Conservation (phyloP, 2,113 vertebrate genomes). For the Cavia aperea region DNA sequence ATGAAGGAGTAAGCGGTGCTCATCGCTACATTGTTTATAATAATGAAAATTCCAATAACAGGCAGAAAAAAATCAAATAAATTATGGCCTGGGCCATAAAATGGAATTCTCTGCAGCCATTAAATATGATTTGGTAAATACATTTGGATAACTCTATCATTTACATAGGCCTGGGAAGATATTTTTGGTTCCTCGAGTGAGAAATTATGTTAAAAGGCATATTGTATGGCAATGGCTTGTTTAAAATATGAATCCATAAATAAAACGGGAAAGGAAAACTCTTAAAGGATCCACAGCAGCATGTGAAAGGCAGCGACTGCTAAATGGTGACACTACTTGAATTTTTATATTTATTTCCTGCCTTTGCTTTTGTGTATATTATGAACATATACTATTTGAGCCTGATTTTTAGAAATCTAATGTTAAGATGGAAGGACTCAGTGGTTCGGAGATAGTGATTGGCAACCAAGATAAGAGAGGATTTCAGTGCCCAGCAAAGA, state of each 20-base stretch:
- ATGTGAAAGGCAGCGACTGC: neutral
- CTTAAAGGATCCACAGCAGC: neutral
- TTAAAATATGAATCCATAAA: constrained; percentile 45
- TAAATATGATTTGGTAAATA: constrained; percentile 17
- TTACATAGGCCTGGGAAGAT: constrained; percentile 2
- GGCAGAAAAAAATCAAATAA: neutral
- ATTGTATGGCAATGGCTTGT: constrained; percentile 12
- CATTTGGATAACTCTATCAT: constrained; percentile 1
- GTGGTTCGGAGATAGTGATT: neutral
- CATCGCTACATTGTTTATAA: constrained; percentile 15
- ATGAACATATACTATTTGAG: constrained; percentile 16
- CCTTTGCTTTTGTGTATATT: neutral
- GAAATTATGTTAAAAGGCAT: constrained; percentile 35
- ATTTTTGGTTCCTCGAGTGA: constrained; percentile 32
- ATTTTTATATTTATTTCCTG: neutral
- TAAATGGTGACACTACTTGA: neutral
- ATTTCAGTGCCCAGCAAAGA: neutral
- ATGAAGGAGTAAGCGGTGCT: neutral
- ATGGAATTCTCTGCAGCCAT: constrained; percentile 2
- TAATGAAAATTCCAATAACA: constrained; percentile 33
- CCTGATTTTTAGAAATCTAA: neutral
- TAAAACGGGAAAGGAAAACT: neutral
- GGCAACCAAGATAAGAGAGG: constrained; percentile 12
- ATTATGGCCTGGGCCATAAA: neutral
- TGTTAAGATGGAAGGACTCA: constrained; percentile 15